Percentiles rank a stretch among this genome's conserved stretches.
Conservation (phyloP, 2,888 invertebrate genomes). For the Zaprionus bogoriensis region DNA sequence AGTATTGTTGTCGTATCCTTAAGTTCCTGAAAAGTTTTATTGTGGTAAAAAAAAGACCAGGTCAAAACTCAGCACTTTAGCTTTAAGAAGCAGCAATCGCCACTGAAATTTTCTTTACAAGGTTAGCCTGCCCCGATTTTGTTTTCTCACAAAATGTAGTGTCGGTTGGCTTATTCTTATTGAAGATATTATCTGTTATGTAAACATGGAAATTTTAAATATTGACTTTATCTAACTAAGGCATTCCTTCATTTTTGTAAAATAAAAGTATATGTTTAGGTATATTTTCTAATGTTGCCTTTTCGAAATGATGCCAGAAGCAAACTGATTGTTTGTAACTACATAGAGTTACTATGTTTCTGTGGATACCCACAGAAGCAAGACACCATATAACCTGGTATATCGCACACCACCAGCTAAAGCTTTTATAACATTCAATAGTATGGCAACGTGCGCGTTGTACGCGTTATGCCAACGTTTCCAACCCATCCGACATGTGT, state of each 20-base stretch:
- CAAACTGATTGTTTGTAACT: too few species aligned
- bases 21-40: slow-evolving; percentile 63
- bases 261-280: too few species aligned
- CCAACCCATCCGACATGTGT: slow-evolving; percentile 29
- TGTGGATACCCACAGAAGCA: slow-evolving; percentile 26
- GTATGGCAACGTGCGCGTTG: slow-evolving; percentile 70
- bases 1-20: slow-evolving; percentile 51
- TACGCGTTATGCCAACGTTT: slow-evolving; percentile 58
- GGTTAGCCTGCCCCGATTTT: slow-evolving; percentile 33
- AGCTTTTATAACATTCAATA: slow-evolving; percentile 75
- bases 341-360: too few species aligned
- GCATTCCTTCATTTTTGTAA: too few species aligned
- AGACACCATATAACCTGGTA: slow-evolving; percentile 31
- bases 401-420: slow-evolving; percentile 19
- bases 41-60: slow-evolving; percentile 40
- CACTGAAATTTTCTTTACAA: slow-evolving; percentile 50
- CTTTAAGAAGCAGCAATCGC: slow-evolving; percentile 40
- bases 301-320: too few species aligned
- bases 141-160: slow-evolving; percentile 68
- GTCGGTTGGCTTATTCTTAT: slow-evolving; percentile 65
- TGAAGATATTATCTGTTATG: slow-evolving; percentile 55
- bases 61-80: slow-evolving; percentile 25
- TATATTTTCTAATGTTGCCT: too few species aligned
- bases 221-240: too few species aligned
- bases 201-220: too few species aligned